Evolutionary conservation across 30 jellyfish, hydroid and myxozoan genomes (phyloP).

Genomic region (Cassiopea andromeda): DNA sequence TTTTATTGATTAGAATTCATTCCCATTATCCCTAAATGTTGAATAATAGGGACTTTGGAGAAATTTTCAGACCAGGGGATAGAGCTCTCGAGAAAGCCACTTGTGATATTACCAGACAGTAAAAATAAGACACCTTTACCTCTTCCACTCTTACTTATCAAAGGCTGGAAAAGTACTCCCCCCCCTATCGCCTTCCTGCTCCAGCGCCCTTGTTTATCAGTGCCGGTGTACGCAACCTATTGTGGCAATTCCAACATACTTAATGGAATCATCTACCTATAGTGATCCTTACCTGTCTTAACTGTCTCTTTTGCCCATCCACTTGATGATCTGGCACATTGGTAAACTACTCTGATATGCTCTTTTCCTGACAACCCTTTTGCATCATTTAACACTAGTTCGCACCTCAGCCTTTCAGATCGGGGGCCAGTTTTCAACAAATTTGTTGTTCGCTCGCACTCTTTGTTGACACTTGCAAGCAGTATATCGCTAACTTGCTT

Average conservation of each 20-base stretch:
- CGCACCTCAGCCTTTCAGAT: not conserved
- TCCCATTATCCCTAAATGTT: no score
- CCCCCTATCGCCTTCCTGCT: no score
- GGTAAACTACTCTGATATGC: conserved; percentile 25
- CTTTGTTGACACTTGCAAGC: conserved; percentile 4
- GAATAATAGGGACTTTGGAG: no score
- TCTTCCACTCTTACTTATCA: no score
- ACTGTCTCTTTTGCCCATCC: conserved; percentile 12
- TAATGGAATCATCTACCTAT: not conserved
- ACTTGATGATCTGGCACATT: not conserved
- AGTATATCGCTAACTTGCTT: not conserved
- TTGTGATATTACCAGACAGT: no score
- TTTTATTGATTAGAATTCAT: no score
- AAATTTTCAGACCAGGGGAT: no score
- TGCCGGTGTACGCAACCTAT: no score
- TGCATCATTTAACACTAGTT: not conserved
- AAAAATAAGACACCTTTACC: no score
- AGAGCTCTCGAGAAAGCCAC: no score
- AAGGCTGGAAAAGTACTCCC: no score
- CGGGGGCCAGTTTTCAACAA: not conserved
- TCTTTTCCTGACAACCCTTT: not conserved
- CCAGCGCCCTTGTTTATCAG: no score
- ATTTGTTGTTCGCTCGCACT: not conserved
- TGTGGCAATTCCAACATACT: not conserved
- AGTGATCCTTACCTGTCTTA: not conserved